These are phyloP conservation scores for Pachyrhynchus sulphureomaculatus DNA, from an alignment of 1,140 invertebrate species.

Conservation along the genomic window DNA sequence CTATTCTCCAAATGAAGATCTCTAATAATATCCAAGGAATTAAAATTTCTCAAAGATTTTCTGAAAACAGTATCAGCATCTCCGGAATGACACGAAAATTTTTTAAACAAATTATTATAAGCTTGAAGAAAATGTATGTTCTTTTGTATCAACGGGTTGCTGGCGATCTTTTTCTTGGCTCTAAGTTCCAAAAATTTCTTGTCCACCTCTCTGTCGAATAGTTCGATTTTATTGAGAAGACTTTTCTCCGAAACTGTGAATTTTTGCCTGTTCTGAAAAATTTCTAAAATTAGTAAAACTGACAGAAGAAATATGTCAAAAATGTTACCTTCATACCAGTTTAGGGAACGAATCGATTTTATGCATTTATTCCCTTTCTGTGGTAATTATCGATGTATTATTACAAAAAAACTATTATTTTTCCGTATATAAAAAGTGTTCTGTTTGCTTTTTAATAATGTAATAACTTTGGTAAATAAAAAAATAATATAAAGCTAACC, in stretches of 20 bases:
- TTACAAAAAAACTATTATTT: too few species aligned
- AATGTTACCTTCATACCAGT: conserved; percentile 1
- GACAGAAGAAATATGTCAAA: background rate
- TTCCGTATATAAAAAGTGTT: too few species aligned
- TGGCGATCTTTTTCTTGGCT: conserved; percentile 26
- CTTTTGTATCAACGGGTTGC: conserved; percentile 33
- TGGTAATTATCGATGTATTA: too few species aligned
- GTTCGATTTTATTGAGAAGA: conserved; percentile 12
- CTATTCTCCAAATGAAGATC: conserved; percentile 11
- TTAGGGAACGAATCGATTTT: background rate
- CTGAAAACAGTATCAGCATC: conserved; percentile 34
- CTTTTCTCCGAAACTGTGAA: conserved; percentile 33
- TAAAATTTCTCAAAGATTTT: conserved; percentile 31
- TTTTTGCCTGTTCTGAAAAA: conserved; percentile 32
- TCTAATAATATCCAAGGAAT: conserved; percentile 28
- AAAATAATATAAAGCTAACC: too few species aligned
- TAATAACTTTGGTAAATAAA: too few species aligned
- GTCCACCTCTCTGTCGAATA: conserved; percentile 13
- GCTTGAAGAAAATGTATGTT: conserved; percentile 31
- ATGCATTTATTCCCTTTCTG: background rate
- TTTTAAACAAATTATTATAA: conserved; percentile 31
- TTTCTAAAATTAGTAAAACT: background rate
- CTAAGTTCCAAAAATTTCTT: conserved; percentile 8
- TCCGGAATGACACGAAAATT: conserved; percentile 19
- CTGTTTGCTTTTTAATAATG: too few species aligned